These are phyloP conservation scores for Habrosyne pyritoides DNA, from an alignment of 2,888 invertebrate species.

Conservation along the genomic window DNA sequence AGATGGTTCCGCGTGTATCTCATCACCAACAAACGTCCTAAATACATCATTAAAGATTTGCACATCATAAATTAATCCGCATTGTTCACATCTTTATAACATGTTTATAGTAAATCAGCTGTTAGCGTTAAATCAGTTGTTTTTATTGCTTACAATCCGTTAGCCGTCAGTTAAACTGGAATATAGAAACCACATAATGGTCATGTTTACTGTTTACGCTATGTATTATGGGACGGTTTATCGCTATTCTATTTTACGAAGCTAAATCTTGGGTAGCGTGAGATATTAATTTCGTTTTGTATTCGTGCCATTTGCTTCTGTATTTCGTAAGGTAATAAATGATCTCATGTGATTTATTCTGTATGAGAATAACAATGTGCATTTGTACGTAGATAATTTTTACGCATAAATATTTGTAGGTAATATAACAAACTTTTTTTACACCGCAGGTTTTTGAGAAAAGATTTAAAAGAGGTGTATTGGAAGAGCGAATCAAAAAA, in stretches of 20 bases:
- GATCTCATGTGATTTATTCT: neutral
- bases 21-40: neutral
- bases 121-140: slow-evolving; percentile 53
- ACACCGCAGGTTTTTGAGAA: too few relatives aligned
- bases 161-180: slow-evolving; percentile 45
- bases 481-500: too few relatives aligned
- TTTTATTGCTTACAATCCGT: slow-evolving; percentile 55
- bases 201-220: slow-evolving; percentile 39
- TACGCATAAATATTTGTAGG: too few relatives aligned
- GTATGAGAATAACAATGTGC: neutral
- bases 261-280: slow-evolving; percentile 16
- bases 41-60: neutral
- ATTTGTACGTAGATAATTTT: neutral
- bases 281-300: slow-evolving; percentile 3
- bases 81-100: slow-evolving; percentile 6
- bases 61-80: slow-evolving; percentile 7
- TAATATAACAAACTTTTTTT: too few relatives aligned
- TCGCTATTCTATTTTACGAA: slow-evolving; percentile 17
- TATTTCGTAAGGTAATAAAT: neutral
- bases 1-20: neutral
- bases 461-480: too few relatives aligned
- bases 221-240: slow-evolving; percentile 19
- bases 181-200: slow-evolving; percentile 45
- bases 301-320: slow-evolving; percentile 1
- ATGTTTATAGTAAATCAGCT: slow-evolving; percentile 46